Base-by-base conservation (phyloP, 2,797 vertebrate species). In the Oreochromis grahami region DNA sequence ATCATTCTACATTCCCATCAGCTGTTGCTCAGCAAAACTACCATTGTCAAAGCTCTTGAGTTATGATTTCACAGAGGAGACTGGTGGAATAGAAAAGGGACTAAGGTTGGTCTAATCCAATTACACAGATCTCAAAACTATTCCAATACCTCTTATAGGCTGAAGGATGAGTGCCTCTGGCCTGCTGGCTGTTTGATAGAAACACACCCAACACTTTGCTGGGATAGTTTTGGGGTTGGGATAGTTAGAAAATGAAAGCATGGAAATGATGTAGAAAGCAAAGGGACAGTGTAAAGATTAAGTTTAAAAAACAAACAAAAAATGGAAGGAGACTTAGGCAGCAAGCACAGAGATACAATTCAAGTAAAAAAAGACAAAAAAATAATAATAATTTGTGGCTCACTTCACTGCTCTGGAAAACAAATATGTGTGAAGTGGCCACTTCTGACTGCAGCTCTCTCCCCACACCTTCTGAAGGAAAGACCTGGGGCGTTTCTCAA, bases 101-200 rank as follows among this genome's bases (percentile, higher is more conserved):
- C 88, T 89, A 91, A 93, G 91, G 92, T 93, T 89, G 87, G 83
- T 81, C 63, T 94, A 94, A 95, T 95, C 91, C 94, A 95, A 91
- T 95, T 95, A 94, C 89, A 94, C 89, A 94, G 85, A 93, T 93
- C 88, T 92, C 91, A 91, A 83, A 94, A 89, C 83, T 90, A 76
- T 90, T 91, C 90, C 92, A 93, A 90, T 87, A 93, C 85, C 77
- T 88, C 87, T 92, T 85, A 82, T 55, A 85, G 78, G 70, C 87
- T 88, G 86, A 91, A 82, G 84, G 84, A 90, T 79, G 84, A 84
- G 82, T 78, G 86, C 87, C 88, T 90, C 82, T 77, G 88, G 86
- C 88, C 84, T 85, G 82, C 80, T 84, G 36, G 24, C 79, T 72
- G 87, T 65, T 72, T 80, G 79, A 91, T 80, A 81, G 77, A 88